Evolutionary conservation across 64 coral and sea anemone genomes (phyloP), one percentile per base, ranked within the genome.

Genomic region (Actinia tenebrosa): DNA sequence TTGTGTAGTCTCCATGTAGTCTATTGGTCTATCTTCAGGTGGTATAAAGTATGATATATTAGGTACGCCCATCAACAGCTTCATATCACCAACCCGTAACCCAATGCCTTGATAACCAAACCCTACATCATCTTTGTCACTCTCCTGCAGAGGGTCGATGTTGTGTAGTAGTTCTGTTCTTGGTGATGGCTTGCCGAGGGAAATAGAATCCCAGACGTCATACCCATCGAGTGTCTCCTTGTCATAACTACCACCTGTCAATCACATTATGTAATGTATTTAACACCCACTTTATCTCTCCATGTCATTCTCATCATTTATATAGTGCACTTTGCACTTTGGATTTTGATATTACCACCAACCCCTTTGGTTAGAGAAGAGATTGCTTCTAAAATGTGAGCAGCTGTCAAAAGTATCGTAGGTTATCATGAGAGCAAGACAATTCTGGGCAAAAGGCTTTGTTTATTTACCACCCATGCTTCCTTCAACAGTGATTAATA

Each of bases 81-180:
- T 91, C 90, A 91, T 91, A 78, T 87, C 85, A n/a, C 85, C 90
- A 22, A 83, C 60, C 18, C 90, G 56, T 23, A 91, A 78, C 44
- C 85, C 90, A 16, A 91, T 91, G 15, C 90, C 90, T 60, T 87
- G 81, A 46, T 87, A 87, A 2, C 83, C 88, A 80, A 88, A 88
- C 22, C 84, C 81, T 16, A 90, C 71, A 20, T 87, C 50, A 4
- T 60, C 77, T 83, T 59, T 25, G 9, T 56, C n/a, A 20, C 20
- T 37, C 5, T 45, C 59, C 19, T 64, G 18, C 0, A 53, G 18
- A 8, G 14, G 79, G 77, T 97, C 94, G 59, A 97, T 91, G 84
- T 97, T 97, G 77, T 93, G 94, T 23, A 97, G 81, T 16, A 97
- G 89, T 56, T 97, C 94, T 45, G 80, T 80, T 59, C 94, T 87